Conservation (phyloP, 2,113 vertebrate species). For the Scomber scombrus region DNA sequence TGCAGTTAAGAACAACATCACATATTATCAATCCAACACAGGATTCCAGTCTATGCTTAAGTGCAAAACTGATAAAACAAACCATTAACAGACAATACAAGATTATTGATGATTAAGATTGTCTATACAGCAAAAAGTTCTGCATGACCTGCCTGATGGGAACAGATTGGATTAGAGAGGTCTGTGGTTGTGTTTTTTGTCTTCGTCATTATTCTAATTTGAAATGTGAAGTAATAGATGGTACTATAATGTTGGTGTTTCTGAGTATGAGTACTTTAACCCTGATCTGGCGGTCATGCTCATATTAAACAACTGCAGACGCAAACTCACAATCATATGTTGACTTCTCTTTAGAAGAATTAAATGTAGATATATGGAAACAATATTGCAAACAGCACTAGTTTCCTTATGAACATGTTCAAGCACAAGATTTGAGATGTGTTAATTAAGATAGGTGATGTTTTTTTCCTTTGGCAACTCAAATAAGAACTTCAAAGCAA, state of each 20-base stretch:
- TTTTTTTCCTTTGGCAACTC: neutral
- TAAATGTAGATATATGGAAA: neutral
- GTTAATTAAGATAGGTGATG: neutral
- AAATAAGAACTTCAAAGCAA: conserved; percentile 8
- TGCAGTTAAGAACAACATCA: neutral
- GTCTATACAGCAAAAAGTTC: neutral
- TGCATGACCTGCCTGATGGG: neutral
- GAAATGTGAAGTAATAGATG: neutral
- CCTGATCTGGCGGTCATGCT: neutral
- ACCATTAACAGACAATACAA: neutral
- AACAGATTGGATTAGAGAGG: neutral
- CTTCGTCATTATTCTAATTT: neutral
- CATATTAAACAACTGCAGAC: neutral
- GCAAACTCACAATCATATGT: neutral
- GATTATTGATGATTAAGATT: neutral
- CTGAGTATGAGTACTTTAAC: neutral
- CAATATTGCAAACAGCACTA: neutral
- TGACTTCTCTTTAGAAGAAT: neutral
- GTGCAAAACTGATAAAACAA: conserved; percentile 2
- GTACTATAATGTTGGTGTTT: neutral
- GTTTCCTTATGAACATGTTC: neutral
- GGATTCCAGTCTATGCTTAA: neutral
- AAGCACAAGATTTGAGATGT: neutral
- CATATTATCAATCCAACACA: neutral
- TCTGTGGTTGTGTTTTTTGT: neutral